Base-by-base conservation (phyloP, 2,888 invertebrate species). In the Venusia cambrica region DNA sequence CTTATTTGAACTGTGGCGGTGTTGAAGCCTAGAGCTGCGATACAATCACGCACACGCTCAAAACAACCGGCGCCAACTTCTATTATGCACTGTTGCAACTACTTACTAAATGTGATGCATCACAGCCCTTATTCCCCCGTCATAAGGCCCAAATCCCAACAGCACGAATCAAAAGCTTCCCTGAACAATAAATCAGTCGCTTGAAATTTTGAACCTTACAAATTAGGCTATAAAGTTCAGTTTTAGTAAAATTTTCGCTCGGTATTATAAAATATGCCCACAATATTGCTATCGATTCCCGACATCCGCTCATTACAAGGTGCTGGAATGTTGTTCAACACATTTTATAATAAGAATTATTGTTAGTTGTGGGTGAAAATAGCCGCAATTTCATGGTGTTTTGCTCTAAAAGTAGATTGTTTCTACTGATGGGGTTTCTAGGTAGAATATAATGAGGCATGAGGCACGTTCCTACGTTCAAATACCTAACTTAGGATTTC, bases 261-360 rank as follows among this genome's bases (percentile, higher is more conserved):
- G 54, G 64, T 64, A 69, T 69, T 69, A 69, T 78, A 79, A 78
- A 77, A 74, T 80, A 76, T 77, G 68, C 70, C 55, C 61, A 73
- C 77, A 76, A 77, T 79, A 79, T 77, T 65, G 74, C 76, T 79
- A 79, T 83, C 81, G 76, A 74, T 78, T 66, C 78, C 71, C 75
- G 77, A 78, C 80, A 75, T 79, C 81, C 79, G 78, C 74, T 84
- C 78, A 79, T 81, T 83, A 80, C 81, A 80, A 73, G 75, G 70
- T 71, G 71, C 57, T 67, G 76, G 80, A 79, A 81, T 83, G 81
- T 75, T 76, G 79, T 75, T 69, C 67, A 70, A 73, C 70, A 76
- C 73, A 76, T 75, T 73, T 73, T 73, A 68, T 70, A 68, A 66
- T 71, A 70, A 67, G 65, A 69, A 73, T 68, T 66, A 68, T 68